Conservation (phyloP, 2,888 invertebrate genomes). For the Ephialtes manifestator region DNA sequence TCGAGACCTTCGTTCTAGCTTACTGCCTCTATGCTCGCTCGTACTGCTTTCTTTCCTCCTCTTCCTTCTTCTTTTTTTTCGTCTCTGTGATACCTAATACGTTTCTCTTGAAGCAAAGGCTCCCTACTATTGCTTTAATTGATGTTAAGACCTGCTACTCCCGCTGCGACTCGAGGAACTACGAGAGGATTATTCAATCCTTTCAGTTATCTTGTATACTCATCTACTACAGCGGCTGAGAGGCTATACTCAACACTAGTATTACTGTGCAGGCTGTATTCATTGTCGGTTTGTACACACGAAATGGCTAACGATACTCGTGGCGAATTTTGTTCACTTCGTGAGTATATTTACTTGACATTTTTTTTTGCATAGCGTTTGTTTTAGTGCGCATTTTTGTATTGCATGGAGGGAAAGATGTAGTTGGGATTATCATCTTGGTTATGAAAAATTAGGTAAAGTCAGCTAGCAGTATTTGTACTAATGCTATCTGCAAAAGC, state of each 20-base stretch:
- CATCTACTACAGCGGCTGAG: background rate
- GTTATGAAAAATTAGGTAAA: no score
- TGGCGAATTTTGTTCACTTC: background rate
- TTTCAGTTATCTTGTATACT: constrained; percentile 38
- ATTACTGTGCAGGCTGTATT: background rate
- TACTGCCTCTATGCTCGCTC: constrained; percentile 68
- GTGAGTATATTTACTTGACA: background rate
- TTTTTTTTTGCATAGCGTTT: background rate
- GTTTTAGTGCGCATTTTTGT: background rate
- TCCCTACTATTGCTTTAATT: constrained; percentile 79
- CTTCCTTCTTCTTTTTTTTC: constrained; percentile 30
- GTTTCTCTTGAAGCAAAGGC: constrained; percentile 67
- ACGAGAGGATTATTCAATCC: constrained; percentile 65
- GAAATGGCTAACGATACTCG: constrained; percentile 23
- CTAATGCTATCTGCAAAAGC: no score
- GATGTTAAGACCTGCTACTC: constrained; percentile 75
- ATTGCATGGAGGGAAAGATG: background rate
- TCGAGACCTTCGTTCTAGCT: constrained; percentile 64
- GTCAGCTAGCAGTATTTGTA: no score
- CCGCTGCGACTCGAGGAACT: constrained; percentile 27
- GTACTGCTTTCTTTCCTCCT: constrained; percentile 30
- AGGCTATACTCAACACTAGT: background rate
- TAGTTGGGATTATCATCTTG: no score
- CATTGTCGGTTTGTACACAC: background rate
- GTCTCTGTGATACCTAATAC: constrained; percentile 74